phyloP scores from a whole-genome alignment of 2,888 invertebrate genomes.

The Junonia oenone region DNA sequence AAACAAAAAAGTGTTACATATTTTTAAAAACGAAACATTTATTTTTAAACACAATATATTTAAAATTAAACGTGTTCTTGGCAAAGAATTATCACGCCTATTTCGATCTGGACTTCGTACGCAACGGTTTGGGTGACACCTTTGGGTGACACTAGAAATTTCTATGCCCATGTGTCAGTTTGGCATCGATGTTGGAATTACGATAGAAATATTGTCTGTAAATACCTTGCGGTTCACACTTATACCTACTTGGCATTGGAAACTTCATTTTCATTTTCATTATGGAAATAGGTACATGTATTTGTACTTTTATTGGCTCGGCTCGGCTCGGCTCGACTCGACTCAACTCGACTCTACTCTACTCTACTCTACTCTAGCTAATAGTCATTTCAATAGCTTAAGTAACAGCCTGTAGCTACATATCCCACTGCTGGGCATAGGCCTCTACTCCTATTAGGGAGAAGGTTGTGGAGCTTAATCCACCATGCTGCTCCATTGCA shows the following conservation, averaged over 20 bases:
- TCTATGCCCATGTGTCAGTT: neutral
- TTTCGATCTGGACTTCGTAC: conserved; percentile 8
- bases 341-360: too few species aligned
- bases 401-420: too few species aligned
- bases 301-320: too few species aligned
- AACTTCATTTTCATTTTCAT: neutral
- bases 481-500: too few species aligned
- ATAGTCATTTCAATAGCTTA: too few species aligned
- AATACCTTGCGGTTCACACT: neutral
- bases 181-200: neutral
- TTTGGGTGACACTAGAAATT: neutral
- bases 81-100: conserved; percentile 12
- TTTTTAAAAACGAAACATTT: neutral
- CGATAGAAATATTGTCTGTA: neutral
- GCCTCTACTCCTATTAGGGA: too few species aligned
- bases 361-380: too few species aligned
- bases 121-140: too few species aligned
- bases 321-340: too few species aligned
- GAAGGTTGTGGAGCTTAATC: too few species aligned
- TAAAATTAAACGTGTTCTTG: conserved; percentile 8
- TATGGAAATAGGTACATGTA: too few species aligned
- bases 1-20: neutral
- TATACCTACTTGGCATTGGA: neutral
- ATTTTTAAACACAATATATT: conserved; percentile 9
- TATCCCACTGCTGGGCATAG: too few species aligned